These are phyloP conservation scores for Plecotus auritus DNA, from an alignment of 2,113 vertebrate genomes.

Conservation along the genomic window DNA sequence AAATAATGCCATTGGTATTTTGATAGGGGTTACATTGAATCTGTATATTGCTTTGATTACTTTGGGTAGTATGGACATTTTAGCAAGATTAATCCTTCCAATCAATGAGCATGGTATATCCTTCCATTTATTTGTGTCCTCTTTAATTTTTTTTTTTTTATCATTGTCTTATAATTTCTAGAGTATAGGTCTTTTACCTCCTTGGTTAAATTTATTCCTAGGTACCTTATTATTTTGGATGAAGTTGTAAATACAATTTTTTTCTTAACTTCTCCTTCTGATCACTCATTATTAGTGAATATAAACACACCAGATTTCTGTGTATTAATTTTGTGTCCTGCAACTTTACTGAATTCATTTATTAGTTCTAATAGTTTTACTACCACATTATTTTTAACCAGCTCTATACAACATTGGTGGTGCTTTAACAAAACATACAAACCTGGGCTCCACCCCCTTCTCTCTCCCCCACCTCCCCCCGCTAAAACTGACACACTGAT, in stretches of 20 bases:
- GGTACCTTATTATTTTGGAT: neutral
- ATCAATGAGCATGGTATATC: neutral
- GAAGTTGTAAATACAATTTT: neutral
- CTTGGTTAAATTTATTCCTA: neutral
- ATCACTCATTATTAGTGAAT: neutral
- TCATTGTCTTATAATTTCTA: neutral
- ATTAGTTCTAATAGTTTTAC: neutral
- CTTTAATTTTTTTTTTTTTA: neutral
- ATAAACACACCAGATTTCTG: neutral
- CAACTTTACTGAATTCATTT: neutral
- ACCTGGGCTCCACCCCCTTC: neutral
- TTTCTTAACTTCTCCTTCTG: neutral
- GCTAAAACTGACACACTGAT: neutral
- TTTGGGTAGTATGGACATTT: neutral
- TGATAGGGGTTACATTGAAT: neutral
- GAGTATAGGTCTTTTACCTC: neutral
- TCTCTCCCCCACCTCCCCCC: rapidly evolving
- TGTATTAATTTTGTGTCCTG: neutral
- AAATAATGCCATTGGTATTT: neutral
- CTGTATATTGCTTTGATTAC: neutral
- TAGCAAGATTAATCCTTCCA: neutral
- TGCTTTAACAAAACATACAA: neutral
- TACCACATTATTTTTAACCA: neutral
- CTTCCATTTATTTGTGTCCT: neutral
- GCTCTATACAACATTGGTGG: neutral